Conservation (phyloP, 2,113 vertebrate species). For the Equus quagga region DNA sequence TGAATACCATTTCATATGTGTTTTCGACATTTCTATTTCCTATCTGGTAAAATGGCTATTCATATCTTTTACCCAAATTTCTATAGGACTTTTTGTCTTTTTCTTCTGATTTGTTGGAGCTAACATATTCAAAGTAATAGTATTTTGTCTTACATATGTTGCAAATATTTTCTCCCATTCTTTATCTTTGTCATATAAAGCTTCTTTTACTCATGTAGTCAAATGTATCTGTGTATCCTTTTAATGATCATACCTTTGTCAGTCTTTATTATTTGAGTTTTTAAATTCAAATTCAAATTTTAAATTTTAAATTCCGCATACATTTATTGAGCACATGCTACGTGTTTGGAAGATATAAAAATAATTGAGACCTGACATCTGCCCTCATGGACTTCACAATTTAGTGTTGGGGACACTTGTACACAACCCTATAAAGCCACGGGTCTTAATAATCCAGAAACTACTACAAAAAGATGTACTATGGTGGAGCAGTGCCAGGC, state of each 20-base stretch:
- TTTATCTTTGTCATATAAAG: neutral
- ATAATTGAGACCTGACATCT: neutral
- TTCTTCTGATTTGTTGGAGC: neutral
- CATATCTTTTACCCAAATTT: neutral
- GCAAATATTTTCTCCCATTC: neutral
- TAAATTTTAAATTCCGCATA: neutral
- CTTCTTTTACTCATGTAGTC: neutral
- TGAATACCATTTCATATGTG: neutral
- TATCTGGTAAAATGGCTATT: neutral
- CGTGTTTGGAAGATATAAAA: neutral
- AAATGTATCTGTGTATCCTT: neutral
- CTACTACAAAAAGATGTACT: neutral
- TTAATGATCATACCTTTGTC: neutral
- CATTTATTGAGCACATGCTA: neutral
- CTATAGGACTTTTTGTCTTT: neutral
- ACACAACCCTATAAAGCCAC: neutral
- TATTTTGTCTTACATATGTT: neutral
- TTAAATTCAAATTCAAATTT: constrained; percentile 35
- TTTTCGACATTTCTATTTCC: neutral
- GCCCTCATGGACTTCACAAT: neutral
- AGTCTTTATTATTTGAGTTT: neutral
- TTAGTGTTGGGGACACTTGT: neutral
- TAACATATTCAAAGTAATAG: neutral
- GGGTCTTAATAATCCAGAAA: neutral
- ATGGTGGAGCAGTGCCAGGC: neutral